phyloP scores from a whole-genome alignment of 2,113 vertebrate species.

The Trogon surrucura region DNA sequence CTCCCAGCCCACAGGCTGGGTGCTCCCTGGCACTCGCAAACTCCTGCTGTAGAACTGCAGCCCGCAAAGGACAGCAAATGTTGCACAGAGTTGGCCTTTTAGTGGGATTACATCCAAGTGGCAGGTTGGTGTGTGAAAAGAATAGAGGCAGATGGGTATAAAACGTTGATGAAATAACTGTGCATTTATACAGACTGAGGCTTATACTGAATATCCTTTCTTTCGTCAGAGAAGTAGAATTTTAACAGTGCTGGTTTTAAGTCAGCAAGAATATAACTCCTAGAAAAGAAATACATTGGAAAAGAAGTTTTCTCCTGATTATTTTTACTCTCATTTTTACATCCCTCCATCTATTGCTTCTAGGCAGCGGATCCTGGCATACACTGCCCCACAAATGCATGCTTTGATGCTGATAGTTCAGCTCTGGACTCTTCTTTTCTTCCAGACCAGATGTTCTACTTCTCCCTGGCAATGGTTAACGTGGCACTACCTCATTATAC shows the following conservation, averaged over 20 bases:
- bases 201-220: neutral
- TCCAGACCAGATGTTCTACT: constrained; percentile 79
- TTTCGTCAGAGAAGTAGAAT: neutral
- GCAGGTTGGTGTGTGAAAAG: neutral
- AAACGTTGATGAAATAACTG: neutral
- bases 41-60: neutral
- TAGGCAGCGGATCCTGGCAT: constrained; percentile 20
- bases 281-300: neutral
- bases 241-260: neutral
- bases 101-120: neutral
- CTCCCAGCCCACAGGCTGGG: neutral
- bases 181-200: neutral
- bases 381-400: neutral
- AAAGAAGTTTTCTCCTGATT: neutral
- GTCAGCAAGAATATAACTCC: neutral
- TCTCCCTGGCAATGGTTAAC: constrained; percentile 75
- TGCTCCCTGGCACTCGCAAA: neutral
- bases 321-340: neutral
- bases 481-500: constrained; percentile 75
- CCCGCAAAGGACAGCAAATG: neutral
- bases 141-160: neutral
- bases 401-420: constrained; percentile 46
- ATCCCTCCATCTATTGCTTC: constrained; percentile 6
- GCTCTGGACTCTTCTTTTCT: constrained; percentile 68
- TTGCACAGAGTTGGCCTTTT: neutral